Evolutionary conservation across 2,797 vertebrate genomes (phyloP).

Genomic region (Cynopterus sphinx): DNA sequence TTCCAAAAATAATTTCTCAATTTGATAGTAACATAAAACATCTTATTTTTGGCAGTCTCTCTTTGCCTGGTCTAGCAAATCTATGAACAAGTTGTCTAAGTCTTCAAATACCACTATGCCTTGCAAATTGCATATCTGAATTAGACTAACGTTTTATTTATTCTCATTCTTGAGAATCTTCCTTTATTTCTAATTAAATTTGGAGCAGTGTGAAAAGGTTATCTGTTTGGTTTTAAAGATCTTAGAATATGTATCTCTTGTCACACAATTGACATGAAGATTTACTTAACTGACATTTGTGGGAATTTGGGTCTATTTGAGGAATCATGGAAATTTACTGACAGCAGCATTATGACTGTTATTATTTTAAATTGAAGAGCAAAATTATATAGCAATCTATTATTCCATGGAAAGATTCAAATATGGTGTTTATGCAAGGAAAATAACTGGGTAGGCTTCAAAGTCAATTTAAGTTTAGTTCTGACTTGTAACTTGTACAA

Average conservation of each 20-base stretch:
- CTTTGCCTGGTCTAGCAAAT: neutral
- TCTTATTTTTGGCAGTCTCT: neutral
- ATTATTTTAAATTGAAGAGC: constrained; percentile 52
- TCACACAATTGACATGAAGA: constrained; percentile 8
- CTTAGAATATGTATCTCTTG: constrained; percentile 43
- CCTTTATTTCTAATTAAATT: constrained; percentile 61
- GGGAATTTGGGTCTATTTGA: constrained; percentile 36
- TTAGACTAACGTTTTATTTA: constrained; percentile 28
- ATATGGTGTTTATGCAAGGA: constrained; percentile 33
- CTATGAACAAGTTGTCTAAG: neutral
- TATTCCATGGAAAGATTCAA: constrained; percentile 49
- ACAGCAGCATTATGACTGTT: constrained; percentile 7
- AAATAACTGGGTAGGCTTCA: constrained; percentile 35
- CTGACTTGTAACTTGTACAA: constrained; percentile 2
- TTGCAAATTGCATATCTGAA: constrained; percentile 18
- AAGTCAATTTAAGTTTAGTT: constrained; percentile 55
- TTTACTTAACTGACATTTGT: constrained; percentile 46
- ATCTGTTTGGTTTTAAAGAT: constrained; percentile 51
- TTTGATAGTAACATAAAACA: neutral
- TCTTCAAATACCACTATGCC: neutral
- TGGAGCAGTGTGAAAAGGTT: constrained; percentile 47
- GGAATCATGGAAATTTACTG: constrained; percentile 3
- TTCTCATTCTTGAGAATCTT: neutral
- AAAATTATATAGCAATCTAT: constrained; percentile 32
- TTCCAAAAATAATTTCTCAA: constrained; percentile 26